Conservation (phyloP, 2,797 vertebrate genomes). For the Pangasius larnaudii region DNA sequence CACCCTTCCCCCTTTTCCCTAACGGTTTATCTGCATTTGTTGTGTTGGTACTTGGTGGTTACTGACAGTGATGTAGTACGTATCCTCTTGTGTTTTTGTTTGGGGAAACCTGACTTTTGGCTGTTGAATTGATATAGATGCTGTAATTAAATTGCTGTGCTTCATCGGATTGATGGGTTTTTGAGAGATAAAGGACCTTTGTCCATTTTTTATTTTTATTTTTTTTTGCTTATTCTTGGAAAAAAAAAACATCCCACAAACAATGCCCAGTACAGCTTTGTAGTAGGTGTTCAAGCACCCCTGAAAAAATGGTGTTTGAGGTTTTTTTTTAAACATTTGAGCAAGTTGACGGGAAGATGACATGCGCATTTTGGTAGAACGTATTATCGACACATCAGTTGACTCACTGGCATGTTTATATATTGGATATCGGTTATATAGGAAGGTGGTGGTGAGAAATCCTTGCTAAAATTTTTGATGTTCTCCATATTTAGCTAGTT, state of each 20-base stretch:
- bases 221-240: background rate
- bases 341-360: background rate
- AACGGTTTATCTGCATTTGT: background rate
- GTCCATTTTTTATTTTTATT: background rate
- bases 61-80: conserved; percentile 2
- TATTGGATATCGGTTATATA: background rate
- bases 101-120: background rate
- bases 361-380: background rate
- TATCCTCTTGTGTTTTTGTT: conserved; percentile 12
- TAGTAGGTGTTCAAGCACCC: background rate
- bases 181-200: background rate
- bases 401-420: background rate
- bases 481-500: background rate
- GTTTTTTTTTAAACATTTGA: background rate
- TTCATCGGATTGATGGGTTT: conserved; percentile 2
- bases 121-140: conserved; percentile 4
- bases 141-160: background rate
- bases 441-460: background rate
- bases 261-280: background rate
- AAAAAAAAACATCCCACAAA: background rate
- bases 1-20: background rate
- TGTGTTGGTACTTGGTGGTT: background rate
- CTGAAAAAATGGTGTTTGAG: too few species aligned
- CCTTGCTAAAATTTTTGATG: background rate
- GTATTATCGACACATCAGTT: background rate